Evolutionary conservation across 92 coral and sea anemone genomes (phyloP), one percentile per base, ranked within the genome.

Genomic region (Porites rus): DNA sequence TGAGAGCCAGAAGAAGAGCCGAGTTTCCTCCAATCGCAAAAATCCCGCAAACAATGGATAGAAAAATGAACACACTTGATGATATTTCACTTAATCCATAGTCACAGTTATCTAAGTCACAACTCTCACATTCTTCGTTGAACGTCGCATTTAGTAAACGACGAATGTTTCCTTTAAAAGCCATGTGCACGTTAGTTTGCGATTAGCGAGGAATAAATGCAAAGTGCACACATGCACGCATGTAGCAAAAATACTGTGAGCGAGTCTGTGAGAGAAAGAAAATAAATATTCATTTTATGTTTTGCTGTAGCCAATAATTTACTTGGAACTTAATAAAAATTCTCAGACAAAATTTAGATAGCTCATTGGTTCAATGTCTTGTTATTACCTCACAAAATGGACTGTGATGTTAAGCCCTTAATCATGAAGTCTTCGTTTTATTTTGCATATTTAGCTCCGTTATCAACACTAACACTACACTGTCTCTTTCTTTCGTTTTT

Each of bases 1-100:
- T 54, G 14, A 91, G 68, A 11, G 89, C 91, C 11, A 83, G 28
- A 10, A 91, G 73, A 10, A 91, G 76, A 7, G 87, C 89, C 2
- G 64, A 59, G 75, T 91, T 91, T 60, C 94, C 94, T 7, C 84
- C 92, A 25, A 79, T 60, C 12, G 94, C 94, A 1, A 78, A 31
- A 6, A 80, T 65, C 20, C 83, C 86, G 69, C 84, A 87, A 0
- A 75, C 7, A 10, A 75, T 70, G 75, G 65, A 68, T 0, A 91
- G 73, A 54, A 61, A 14, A 31, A 75, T 12, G 5, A 73, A 79
- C 17, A 51, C 10, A 43, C 58, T 16, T 58, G 60, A 60, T 8
- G 77, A 72, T 54, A 72, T 38, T 38, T 13, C 61, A 16, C 51
- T 25, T 0, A 70, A 19, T 6, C 67, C 76, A 10, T 22, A 6